Base-by-base conservation (phyloP, 2,113 vertebrate genomes). In the Machaerirhynchus nigripectus region DNA sequence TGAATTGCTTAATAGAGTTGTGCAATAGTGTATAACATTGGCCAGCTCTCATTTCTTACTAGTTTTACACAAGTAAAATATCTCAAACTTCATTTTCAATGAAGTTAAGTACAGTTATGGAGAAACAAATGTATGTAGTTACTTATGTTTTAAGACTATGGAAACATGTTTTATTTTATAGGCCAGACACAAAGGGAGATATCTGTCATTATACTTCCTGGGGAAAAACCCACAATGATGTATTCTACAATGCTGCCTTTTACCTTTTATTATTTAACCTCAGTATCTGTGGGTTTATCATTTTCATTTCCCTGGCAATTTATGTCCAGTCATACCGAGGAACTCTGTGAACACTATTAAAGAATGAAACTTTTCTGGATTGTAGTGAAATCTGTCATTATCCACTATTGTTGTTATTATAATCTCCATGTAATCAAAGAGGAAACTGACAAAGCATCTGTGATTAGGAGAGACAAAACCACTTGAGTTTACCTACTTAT, bases 171-270 rank as follows among this genome's bases (percentile, higher is more conserved):
- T 22, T 61, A 21, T 71, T 86, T 73, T n/a, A 46, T 11, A 80
- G 13, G 13, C 15, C 27, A 64, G 40, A 60, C 17, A 68, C 5
- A 76, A 71, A 71, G 7, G 9, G 31, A 40, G 5, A 30, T 63
- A 35, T 10, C 33, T 76, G 22, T 55, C 33, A 20, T 53, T 68
- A 49, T 11, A 24, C 60, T 76, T 76, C 39, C 22, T 22, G 8
- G 7, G 4, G 8, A 2, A 80, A 27, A n/a, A 2, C 4, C 1
- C 28, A 28, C 22, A 37, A 3, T 46, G 71, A 59, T 2, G 0
- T 69, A 47, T 47, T 87, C 90, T 27, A 49, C 23, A 70, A 31
- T 18, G 7, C 10, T 46, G 6, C 39, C 20, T 84, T 84, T 74
- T 77, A 68, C 35, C 15, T 73, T 89, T n/a, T 64, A 23, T 63